These are phyloP conservation scores for Neodontobutis hainanensis DNA, from an alignment of 2,113 vertebrate genomes.

Conservation along the genomic window DNA sequence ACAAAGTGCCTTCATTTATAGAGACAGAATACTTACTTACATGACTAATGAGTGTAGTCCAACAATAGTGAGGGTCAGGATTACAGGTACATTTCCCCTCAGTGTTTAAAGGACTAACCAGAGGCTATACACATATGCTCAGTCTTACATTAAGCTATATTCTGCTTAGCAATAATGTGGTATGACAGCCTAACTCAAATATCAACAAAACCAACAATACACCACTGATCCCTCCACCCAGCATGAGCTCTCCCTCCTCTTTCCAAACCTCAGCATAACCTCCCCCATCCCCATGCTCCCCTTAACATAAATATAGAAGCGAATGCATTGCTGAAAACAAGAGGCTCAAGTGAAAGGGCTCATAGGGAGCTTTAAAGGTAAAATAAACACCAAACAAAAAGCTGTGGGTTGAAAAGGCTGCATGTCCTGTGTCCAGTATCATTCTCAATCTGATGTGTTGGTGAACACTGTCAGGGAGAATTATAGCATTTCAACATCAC, in stretches of 20 bases:
- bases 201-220: constrained; percentile 62
- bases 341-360: constrained; percentile 9
- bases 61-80: not conserved
- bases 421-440: not conserved
- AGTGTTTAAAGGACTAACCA: not conserved
- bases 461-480: not conserved
- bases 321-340: constrained; percentile 22
- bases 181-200: constrained; percentile 40
- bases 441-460: not conserved
- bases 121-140: not conserved
- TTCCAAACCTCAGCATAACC: constrained; percentile 26
- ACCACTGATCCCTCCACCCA: constrained; percentile 56
- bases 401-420: not conserved
- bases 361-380: not conserved
- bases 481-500: constrained; percentile 1
- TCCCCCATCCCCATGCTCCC: constrained; percentile 23
- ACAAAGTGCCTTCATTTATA: constrained; percentile 35
- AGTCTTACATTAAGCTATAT: constrained; percentile 4
- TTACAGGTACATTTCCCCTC: not conserved
- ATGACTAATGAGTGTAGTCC: constrained; percentile 7
- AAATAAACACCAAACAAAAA: constrained; percentile 18
- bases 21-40: constrained; percentile 24
- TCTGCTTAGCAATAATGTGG: constrained; percentile 20
- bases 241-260: constrained; percentile 46
- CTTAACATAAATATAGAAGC: constrained; percentile 48